Base-by-base conservation (phyloP, 2,797 vertebrate species). In the Gymnoscopelus microlampas region DNA sequence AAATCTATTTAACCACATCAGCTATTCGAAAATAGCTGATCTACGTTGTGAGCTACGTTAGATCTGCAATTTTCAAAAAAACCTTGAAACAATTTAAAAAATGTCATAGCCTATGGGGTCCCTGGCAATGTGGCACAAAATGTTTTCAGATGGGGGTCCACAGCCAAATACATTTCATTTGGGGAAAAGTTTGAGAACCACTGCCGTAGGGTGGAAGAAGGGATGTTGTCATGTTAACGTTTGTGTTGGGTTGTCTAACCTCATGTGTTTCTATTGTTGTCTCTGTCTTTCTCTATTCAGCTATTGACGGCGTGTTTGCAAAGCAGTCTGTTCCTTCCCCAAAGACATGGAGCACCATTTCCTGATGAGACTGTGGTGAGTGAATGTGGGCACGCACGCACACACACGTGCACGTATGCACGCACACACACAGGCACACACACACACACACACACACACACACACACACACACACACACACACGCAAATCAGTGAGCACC, bases 301-400 rank as follows among this genome's bases (percentile, higher is more conserved):
- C 82, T 68, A 74, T 32, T 65, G 68, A 74, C 59, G 60, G 60
- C 9, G 24, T 79, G 24, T 80, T 68, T 74, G 88, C 80, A 61
- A 7, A 59, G 63, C 70, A 15, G 60, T 32, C 69, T 50, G 32
- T 87, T 90, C 83, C 81, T 65, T 74, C 76, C 74, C 8, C 59
- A 69, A 85, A 80, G 74, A 75, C 82, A 91, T 92, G 91, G 82
- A 85, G 77, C 78, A 82, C 79, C 82, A 53, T 88, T 91, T 92
- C 82, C 86, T 87, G 80, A 91, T 85, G 88, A 85, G 79, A 79
- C 77, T 88, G 86, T 91, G 89, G 91, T 92, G 73, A 85, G 91
- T 86, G 55, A 35, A 51, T 44, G 7, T 8, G 39, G 2, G 39
- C 44, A 62, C 53, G 35, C 53, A 55, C 53, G 9, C 53, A 14